Conservation (phyloP, 2,888 invertebrate genomes). For the Nycteola revayana region DNA sequence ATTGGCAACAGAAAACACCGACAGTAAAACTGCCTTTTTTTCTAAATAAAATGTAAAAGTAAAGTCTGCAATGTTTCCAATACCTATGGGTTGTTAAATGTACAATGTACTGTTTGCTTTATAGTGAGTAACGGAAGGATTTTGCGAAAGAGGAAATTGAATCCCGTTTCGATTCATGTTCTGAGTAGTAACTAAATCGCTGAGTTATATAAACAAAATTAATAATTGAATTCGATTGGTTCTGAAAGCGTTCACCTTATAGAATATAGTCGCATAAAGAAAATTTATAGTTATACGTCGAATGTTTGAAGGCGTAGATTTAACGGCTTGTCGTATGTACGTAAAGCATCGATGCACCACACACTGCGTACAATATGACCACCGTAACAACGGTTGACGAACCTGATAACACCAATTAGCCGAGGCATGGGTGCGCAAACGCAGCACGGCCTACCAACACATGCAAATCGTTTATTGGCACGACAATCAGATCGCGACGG, state of each 20-base stretch:
- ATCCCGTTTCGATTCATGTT: conserved; percentile 40
- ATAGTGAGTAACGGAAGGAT: conserved; percentile 41
- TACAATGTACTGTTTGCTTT: conserved; percentile 22
- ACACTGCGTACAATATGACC: conserved; percentile 15
- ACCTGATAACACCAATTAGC: conserved; percentile 57
- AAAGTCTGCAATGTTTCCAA: conserved; percentile 8
- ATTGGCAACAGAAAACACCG: conserved; percentile 27
- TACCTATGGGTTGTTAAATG: conserved; percentile 17
- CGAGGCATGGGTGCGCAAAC: conserved; percentile 60
- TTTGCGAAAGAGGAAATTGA: conserved; percentile 47
- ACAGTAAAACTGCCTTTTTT: conserved; percentile 23
- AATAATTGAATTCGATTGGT: too few species aligned
- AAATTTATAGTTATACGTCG: too few species aligned
- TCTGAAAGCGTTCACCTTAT: too few species aligned
- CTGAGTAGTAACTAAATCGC: conserved; percentile 35
- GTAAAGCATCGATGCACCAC: neutral
- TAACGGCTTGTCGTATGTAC: too few species aligned
- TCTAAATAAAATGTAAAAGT: conserved; percentile 17
- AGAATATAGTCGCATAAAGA: too few species aligned
- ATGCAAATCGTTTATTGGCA: conserved; percentile 76
- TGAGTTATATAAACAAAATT: conserved; percentile 10
- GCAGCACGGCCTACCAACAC: conserved; percentile 55
- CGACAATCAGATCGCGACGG: conserved; percentile 77
- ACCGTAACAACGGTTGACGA: conserved; percentile 38
- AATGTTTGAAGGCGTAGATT: too few species aligned